These are phyloP conservation scores for Diabrotica balteata DNA, from an alignment of 2,888 invertebrate species.

Conservation along the genomic window DNA sequence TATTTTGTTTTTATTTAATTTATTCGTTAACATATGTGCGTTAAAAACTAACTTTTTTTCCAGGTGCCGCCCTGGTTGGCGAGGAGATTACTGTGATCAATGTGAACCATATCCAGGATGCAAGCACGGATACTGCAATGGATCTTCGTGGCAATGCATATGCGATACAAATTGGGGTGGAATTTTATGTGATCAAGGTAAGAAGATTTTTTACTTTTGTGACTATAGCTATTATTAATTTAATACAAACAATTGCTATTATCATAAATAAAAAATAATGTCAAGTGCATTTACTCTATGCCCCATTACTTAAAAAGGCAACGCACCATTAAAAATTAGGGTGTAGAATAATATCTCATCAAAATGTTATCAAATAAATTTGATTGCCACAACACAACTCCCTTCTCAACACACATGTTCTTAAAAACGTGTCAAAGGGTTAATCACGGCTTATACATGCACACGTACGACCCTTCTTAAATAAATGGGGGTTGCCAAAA, in stretches of 20 bases:
- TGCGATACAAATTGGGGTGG: slow-evolving; percentile 99
- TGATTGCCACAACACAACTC: slow-evolving; percentile 3
- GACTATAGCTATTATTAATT: no score
- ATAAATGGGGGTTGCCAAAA: slow-evolving; percentile 38
- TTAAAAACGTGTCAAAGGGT: slow-evolving; percentile 46
- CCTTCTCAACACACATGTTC: slow-evolving; percentile 43
- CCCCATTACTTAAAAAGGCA: no score
- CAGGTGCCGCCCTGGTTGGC: slow-evolving; percentile 93
- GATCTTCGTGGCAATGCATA: slow-evolving; percentile 94
- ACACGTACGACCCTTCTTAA: slow-evolving; percentile 18
- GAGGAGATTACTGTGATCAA: slow-evolving; percentile 89
- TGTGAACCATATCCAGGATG: slow-evolving; percentile 96
- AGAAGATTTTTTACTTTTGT: slow-evolving; percentile 32
- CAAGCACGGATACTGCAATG: slow-evolving; percentile 93
- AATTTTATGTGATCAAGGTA: slow-evolving; percentile 94
- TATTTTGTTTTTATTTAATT: no score
- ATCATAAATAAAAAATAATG: neutral
- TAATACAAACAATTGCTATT: no score
- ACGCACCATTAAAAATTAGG: neutral
- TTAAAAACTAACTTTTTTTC: slow-evolving; percentile 42
- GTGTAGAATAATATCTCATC: neutral
- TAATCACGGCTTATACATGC: slow-evolving; percentile 40
- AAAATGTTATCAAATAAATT: slow-evolving; percentile 7
- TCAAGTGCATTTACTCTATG: neutral
- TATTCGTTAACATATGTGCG: no score